Evolutionary conservation across 2,888 invertebrate species (phyloP).

Genomic region (Agrochola circellaris): DNA sequence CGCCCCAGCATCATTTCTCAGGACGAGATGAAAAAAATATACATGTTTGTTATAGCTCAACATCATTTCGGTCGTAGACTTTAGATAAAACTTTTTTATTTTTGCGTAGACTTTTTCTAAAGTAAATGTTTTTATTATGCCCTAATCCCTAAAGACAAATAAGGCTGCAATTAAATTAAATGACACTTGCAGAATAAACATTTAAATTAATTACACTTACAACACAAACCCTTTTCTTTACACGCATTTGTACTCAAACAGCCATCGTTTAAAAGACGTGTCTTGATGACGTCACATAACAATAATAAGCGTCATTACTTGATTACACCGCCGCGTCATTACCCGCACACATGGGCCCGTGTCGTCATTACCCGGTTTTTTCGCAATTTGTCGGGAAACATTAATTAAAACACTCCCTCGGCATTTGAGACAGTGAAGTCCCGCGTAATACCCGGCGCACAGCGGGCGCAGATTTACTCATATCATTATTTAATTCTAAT

Average conservation of each 20-base stretch:
- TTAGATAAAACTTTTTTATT: conserved; percentile 54
- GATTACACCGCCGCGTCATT: conserved; percentile 70
- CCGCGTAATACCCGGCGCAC: conserved; percentile 66
- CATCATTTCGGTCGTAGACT: conserved; percentile 55
- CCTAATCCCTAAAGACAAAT: conserved; percentile 30
- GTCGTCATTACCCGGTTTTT: conserved; percentile 83
- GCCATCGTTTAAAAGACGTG: conserved; percentile 80
- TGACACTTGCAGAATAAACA: conserved; percentile 36
- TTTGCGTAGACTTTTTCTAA: conserved; percentile 15
- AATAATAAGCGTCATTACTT: conserved; percentile 83
- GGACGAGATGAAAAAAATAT: conserved; percentile 67
- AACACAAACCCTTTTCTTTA: conserved; percentile 73
- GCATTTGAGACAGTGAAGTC: conserved; percentile 79
- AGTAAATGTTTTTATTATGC: conserved; percentile 4
- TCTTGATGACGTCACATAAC: conserved; percentile 78
- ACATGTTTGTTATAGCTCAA: conserved; percentile 58
- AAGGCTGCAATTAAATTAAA: conserved; percentile 46
- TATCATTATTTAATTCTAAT: conserved; percentile 53
- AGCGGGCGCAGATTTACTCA: conserved; percentile 53
- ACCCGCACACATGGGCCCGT: conserved; percentile 57
- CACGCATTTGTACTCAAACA: conserved; percentile 84
- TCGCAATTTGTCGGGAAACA: conserved; percentile 83
- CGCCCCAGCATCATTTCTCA: conserved; percentile 75
- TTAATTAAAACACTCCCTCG: conserved; percentile 86
- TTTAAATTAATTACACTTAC: conserved; percentile 56